Evolutionary conservation across 2,888 invertebrate species (phyloP), one percentile per base, ranked within the genome.

Genomic region (Himalopsyche tibetana): DNA sequence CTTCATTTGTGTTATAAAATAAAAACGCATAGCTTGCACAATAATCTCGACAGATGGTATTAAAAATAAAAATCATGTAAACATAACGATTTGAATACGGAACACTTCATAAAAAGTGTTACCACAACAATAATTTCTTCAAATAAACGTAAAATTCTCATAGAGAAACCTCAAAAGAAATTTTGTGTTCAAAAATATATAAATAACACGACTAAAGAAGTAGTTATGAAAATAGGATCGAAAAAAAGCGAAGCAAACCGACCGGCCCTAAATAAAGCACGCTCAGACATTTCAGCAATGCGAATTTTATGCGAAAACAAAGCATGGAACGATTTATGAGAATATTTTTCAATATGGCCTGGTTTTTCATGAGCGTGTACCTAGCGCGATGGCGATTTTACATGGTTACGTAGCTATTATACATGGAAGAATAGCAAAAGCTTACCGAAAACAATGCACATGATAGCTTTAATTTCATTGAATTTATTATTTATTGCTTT

Each of bases 281-380:
- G 74, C 74, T 28, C 28, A 74, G 86, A 86, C 74, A 84, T 84
- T 86, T 86, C 82, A 81, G 84, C 45, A 82, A 86, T 86, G 86
- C 55, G 86, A 86, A 86, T 86, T 86, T 86, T 84, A 84, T 86
- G 88, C 84, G 88, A 86, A 88, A 88, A 88, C 86, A 88, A 88
- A 88, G 85, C 86, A 84, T 80, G 83, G 85, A 83, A 86, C 88
- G 88, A 88, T 88, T 88, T 88, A 86, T 85, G 88, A 55, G 86
- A 86, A 86, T 85, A 88, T 88, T 88, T 87, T 88, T 88, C 88
- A 88, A 88, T 86, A 84, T 83, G 85, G 85, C 82, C 82, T 36
- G 74, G 79, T 74, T 85, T 84, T 85, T 85, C 85, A 85, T 55
- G 85, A 55, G 51, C 42, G 74, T 74, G 82, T 51, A n/a, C 55